These are phyloP conservation scores for Temnothorax rugatulus DNA, from an alignment of 2,888 invertebrate genomes.

Conservation along the genomic window DNA sequence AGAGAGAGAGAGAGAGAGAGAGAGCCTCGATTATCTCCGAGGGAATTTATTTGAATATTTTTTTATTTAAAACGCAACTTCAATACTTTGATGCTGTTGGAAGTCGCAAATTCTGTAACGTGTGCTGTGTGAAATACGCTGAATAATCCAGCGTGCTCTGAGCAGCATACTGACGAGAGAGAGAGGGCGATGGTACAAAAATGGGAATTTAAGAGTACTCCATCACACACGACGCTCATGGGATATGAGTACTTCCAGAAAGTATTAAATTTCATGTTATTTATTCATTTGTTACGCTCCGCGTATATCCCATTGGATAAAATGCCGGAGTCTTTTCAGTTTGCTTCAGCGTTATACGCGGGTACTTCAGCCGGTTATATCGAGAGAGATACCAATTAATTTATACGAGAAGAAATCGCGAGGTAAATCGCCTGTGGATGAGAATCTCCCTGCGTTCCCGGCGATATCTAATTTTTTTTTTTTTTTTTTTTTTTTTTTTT, in stretches of 20 bases:
- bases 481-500: background rate
- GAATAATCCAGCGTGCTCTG: constrained; percentile 44
- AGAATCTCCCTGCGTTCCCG: background rate
- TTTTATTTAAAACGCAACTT: constrained; percentile 54
- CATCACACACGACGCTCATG: constrained; percentile 39
- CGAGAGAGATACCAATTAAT: background rate
- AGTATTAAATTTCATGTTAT: constrained; percentile 42
- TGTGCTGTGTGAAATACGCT: constrained; percentile 38
- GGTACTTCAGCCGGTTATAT: background rate
- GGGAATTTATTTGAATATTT: constrained; percentile 49
- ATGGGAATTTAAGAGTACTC: constrained; percentile 42
- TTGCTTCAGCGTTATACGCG: background rate
- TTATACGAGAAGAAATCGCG: background rate
- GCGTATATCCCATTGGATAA: background rate
- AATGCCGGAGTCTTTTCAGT: background rate
- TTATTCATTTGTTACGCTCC: constrained; percentile 48
- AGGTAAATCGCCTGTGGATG: background rate
- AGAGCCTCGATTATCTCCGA: constrained; percentile 32
- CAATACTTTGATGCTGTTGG: constrained; percentile 41
- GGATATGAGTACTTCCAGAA: constrained; percentile 28
- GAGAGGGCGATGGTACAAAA: constrained; percentile 44
- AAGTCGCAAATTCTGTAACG: constrained; percentile 48
- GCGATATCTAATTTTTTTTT: background rate
- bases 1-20: too few relatives aligned
- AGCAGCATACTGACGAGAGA: constrained; percentile 51